phyloP scores from a whole-genome alignment of 2,888 invertebrate genomes.

The Tenodera sinensis region DNA sequence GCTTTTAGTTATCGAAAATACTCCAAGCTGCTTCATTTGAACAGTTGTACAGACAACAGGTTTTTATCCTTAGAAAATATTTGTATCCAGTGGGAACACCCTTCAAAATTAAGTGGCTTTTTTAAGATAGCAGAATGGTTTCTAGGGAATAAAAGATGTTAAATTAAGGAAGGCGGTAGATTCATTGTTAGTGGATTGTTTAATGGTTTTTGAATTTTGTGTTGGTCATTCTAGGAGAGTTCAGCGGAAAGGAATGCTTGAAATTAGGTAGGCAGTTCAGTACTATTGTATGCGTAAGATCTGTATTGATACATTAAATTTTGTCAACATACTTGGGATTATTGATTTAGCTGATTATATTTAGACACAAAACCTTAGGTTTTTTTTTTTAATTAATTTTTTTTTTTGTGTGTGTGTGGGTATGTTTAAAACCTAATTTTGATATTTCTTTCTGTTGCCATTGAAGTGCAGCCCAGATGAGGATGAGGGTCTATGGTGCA shows the following conservation, averaged over 20 bases:
- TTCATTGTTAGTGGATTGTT: not conserved
- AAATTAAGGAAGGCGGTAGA: not conserved
- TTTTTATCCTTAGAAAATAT: not conserved
- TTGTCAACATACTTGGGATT: not conserved
- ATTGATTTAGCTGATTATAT: not conserved
- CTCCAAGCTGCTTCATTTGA: not conserved
- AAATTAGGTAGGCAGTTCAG: constrained; percentile 1
- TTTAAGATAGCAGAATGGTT: not conserved
- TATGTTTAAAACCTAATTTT: not conserved
- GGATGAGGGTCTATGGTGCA: not conserved
- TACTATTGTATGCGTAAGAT: not conserved
- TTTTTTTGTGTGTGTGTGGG: not conserved
- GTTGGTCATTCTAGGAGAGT: not conserved
- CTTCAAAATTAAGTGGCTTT: not conserved
- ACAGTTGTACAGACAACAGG: not conserved
- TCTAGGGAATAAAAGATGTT: not conserved
- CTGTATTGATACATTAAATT: not conserved
- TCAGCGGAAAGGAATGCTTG: not conserved
- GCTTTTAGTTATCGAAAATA: not conserved
- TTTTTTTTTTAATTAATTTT: not conserved
- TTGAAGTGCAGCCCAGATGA: not conserved
- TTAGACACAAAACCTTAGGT: not conserved
- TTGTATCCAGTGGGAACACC: not conserved
- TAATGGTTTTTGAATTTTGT: not conserved
- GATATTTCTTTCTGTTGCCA: not conserved